Evolutionary conservation across 2,113 vertebrate genomes (phyloP), one percentile per base, ranked within the genome.

Genomic region (Elgaria multicarinata): DNA sequence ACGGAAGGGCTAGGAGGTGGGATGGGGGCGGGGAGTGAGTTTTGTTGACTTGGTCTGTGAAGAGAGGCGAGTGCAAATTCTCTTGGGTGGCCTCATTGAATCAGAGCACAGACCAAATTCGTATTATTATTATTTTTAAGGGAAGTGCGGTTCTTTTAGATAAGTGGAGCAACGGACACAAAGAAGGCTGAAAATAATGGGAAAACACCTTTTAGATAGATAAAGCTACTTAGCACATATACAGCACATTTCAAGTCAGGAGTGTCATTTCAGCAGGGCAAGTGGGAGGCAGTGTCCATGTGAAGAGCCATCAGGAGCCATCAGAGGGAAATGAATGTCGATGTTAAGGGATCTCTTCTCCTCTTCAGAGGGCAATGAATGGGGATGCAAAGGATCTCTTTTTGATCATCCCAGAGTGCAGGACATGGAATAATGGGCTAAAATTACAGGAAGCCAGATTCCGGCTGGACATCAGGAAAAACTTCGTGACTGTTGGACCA

Each of bases 41-140:
- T 80, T 20, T 91, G 87, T 91, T 88, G 90, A 85, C 42, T 53
- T 1, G 79, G 84, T 84, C 89, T 88, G 90, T 14, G 83, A 94
- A 69, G 82, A 74, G 86, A 67, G 58, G 33, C 10, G 55, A 92
- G 75, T 1, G 1, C 8, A 31, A 55, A 92, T 78, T 75, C 85
- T 92, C 94, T 74, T 93, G 93, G 95, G 94, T 94, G 94, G 95
- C 92, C 95, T 58, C 24, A 3, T 86, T 66, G 66, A 79, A 36
- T 64, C 33, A 2, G 58, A 2, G 0, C 79, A n/a, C 53, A n/a
- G 85, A 62, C 39, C 58, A 66, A 69, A 72, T 71, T 91, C 76
- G 86, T 33, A 31, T 36, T 50, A 83, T 0, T 1, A 82, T 87
- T 33, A 31, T 36, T 50, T 85, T 0, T 1, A 82, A 42, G 85